Evolutionary conservation across 2,113 vertebrate species (phyloP).

Genomic region (Melanotaenia duboulayi): DNA sequence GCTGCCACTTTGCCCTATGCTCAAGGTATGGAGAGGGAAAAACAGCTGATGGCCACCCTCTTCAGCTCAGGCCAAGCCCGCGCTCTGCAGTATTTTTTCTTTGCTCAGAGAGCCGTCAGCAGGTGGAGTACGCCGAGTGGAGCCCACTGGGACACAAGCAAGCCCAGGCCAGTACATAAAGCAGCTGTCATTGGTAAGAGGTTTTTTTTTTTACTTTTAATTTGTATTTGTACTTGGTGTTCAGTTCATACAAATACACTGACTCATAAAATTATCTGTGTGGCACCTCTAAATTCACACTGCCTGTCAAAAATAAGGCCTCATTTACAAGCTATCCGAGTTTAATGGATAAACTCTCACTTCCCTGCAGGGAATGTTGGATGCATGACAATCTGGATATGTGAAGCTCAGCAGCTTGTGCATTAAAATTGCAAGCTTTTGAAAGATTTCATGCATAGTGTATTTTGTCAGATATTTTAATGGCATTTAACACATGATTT

Average conservation of each 20-base stretch:
- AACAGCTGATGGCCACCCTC: slow-evolving; percentile 83
- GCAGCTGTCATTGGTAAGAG: slow-evolving; percentile 90
- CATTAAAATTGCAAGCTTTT: slow-evolving; percentile 63
- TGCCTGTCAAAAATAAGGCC: slow-evolving; percentile 43
- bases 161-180: slow-evolving; percentile 77
- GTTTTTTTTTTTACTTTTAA: slow-evolving; percentile 25
- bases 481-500: slow-evolving; percentile 20
- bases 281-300: slow-evolving; percentile 33
- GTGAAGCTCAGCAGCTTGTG: slow-evolving; percentile 62
- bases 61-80: slow-evolving; percentile 85
- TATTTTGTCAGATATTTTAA: slow-evolving; percentile 14
- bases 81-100: slow-evolving; percentile 90
- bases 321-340: slow-evolving; percentile 42
- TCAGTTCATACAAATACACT: slow-evolving; percentile 20
- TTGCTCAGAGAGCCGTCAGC: slow-evolving; percentile 83
- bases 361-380: slow-evolving; percentile 50
- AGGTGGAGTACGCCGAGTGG: slow-evolving; percentile 86
- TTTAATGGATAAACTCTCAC: slow-evolving; percentile 47
- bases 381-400: slow-evolving; percentile 56
- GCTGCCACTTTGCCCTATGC: slow-evolving; percentile 82
- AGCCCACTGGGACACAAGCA: slow-evolving; percentile 85
- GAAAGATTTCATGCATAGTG: slow-evolving; percentile 28
- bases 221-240: slow-evolving; percentile 19
- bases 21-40: slow-evolving; percentile 83
- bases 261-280: slow-evolving; percentile 33